phyloP scores from a whole-genome alignment of 2,888 invertebrate species.

The Ferdinandea cuprea region DNA sequence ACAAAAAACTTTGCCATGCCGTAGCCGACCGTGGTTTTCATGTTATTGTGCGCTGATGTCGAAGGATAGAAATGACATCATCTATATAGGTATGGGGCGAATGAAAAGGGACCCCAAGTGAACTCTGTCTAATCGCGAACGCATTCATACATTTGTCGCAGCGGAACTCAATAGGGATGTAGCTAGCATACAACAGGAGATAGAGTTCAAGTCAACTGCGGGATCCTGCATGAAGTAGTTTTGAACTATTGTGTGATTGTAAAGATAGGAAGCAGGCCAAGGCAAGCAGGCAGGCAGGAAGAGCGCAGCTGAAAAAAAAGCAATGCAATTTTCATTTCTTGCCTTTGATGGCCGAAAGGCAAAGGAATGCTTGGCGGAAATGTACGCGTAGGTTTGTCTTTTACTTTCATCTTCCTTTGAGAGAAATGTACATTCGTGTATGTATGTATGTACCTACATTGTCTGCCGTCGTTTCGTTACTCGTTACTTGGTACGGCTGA shows the following conservation, averaged over 20 bases:
- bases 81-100: too few species aligned
- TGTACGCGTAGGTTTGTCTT: conserved; percentile 66
- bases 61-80: conserved; percentile 71
- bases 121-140: conserved; percentile 70
- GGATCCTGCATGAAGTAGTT: conserved; percentile 57
- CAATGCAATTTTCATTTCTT: conserved; percentile 67
- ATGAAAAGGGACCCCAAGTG: conserved; percentile 49
- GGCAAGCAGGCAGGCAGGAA: conserved; percentile 41
- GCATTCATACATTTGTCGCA: conserved; percentile 69
- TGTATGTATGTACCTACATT: too few species aligned
- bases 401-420: conserved; percentile 70
- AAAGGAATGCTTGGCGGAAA: conserved; percentile 58
- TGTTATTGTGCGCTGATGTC: conserved; percentile 56
- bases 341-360: conserved; percentile 67
- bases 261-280: conserved; percentile 54
- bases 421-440: conserved; percentile 2
- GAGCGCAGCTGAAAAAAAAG: conserved; percentile 4
- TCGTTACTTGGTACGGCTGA: neutral
- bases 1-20: conserved; percentile 25
- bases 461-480: conserved; percentile 51
- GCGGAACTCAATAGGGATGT: conserved; percentile 44
- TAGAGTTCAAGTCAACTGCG: conserved; percentile 70
- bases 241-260: conserved; percentile 62
- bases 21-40: conserved; percentile 20
- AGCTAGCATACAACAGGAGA: neutral